Base-by-base conservation (phyloP, 2,797 vertebrate species). In the Hippocampus kuda region DNA sequence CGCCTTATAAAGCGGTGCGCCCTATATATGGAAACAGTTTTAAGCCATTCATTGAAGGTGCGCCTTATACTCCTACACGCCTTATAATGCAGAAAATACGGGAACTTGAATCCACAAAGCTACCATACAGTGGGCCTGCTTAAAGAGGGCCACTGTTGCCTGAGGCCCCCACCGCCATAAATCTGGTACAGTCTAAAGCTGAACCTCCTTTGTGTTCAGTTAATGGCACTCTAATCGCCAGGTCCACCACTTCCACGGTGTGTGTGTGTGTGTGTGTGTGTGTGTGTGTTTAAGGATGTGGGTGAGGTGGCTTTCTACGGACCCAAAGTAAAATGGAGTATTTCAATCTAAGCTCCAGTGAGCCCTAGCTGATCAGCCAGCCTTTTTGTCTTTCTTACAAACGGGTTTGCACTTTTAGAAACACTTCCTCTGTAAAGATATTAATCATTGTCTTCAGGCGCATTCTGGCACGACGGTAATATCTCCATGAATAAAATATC, bases 401-500 rank as follows among this genome's bases (percentile, higher is more conserved):
- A 83, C 78, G 76, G 75, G 70, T 76, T 87, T 78, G 73, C 18
- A 57, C 76, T 79, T 87, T 81, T 72, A 68, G 72, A 80, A 74
- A 77, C 77, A 67, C 70, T 83, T 82, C 68, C 57, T 78, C 77
- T 77, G 79, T 79, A 46, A 41, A 66, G 70, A 76, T 81, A 84
- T 83, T 72, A 85, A 83, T 85, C 75, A 78, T 53, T 70, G 81
- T 77, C 76, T 75, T 54, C 67, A 75, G 26, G 26, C 63, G 41
- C 61, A 41, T 69, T 65, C 75, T 66, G 56, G 75, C 68, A 46
- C 69, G 59, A 60, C 70, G 68, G 78, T 88, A 84, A 86, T 85
- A 80, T 81, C 74, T 76, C 75, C 77, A 85, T 86, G 75, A 88
- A 88, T 89, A 85, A 86, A 86, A 85, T 82, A 86, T 82, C 77